Evolutionary conservation across 1,140 invertebrate species (phyloP).

Genomic region (Cherax destructor): DNA sequence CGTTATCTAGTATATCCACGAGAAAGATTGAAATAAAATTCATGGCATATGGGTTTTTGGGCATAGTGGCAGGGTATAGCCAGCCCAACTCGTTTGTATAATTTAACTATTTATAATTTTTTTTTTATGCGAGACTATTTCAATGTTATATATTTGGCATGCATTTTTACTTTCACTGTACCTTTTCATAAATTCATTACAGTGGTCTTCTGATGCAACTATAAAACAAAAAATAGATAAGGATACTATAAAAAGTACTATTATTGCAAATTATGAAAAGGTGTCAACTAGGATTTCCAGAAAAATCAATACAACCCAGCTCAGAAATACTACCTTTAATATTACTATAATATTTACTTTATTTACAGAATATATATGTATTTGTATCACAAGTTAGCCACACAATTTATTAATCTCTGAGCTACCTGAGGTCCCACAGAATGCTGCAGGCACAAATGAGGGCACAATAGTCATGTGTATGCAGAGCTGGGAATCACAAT

Average conservation of each 20-base stretch:
- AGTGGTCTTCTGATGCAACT: not conserved
- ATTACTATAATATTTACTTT: not conserved
- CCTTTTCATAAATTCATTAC: too few species aligned
- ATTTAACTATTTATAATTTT: not conserved
- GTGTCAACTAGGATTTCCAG: not conserved
- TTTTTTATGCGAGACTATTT: not conserved
- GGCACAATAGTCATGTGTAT: not conserved
- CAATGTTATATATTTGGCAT: not conserved
- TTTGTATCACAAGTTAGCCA: not conserved
- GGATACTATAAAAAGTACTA: not conserved
- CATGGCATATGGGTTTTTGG: not conserved
- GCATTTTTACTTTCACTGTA: not conserved
- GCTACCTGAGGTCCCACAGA: not conserved
- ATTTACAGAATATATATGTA: not conserved
- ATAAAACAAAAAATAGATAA: not conserved
- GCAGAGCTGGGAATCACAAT: not conserved
- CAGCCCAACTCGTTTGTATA: not conserved
- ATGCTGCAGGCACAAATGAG: not conserved
- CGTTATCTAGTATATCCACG: constrained; percentile 17
- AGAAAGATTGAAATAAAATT: not conserved
- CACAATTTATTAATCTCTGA: not conserved
- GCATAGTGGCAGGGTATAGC: not conserved
- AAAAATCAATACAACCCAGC: not conserved
- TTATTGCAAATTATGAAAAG: not conserved
- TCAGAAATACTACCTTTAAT: not conserved